Evolutionary conservation across 2,888 invertebrate genomes (phyloP), one percentile per base, ranked within the genome.

Genomic region (Choreutis nemorana): DNA sequence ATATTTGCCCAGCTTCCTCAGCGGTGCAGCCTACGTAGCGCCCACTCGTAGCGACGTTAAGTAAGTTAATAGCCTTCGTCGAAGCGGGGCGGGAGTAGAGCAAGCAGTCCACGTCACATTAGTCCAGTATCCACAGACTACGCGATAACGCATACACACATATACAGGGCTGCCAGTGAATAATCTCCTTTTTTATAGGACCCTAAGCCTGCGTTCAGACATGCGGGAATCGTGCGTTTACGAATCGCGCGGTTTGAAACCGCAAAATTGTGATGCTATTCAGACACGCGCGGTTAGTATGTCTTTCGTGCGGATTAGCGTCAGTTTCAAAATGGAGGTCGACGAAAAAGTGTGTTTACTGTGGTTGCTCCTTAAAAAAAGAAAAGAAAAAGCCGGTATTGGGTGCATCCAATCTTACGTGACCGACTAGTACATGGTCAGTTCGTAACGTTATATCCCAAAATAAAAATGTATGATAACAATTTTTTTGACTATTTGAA

Each of bases 401-500:
- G n/a, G n/a, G n/a, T n/a, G n/a, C n/a, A n/a, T n/a, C n/a, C n/a
- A n/a, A n/a, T n/a, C n/a, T n/a, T 41, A 40, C 20, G 35, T 34
- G 39, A 45, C 29, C 30, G 39, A 36, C 39, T 41, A 28, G 30
- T 33, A 36, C 40, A 41, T 41, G 41, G 41, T 37, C 39, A 39
- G 32, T 44, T 45, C 33, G 37, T 44, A 37, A 53, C 48, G 20
- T 42, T 53, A 40, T 48, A 48, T 45, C 44, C 45, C 30, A 49
- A 49, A 31, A 40, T 45, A 38, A 48, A 46, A 44, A 38, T 37
- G 36, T 42, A 36, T 39, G 40, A 40, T 28, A 33, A 35, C 8
- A 43, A 41, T 37, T 45, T 50, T 42, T 48, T 48, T 35, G 30
- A 48, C 40, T 48, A 49, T 39, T 47, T 49, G 32, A 40, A 45